Evolutionary conservation across 2,113 vertebrate genomes (phyloP).

Genomic region (Oceanites oceanicus): DNA sequence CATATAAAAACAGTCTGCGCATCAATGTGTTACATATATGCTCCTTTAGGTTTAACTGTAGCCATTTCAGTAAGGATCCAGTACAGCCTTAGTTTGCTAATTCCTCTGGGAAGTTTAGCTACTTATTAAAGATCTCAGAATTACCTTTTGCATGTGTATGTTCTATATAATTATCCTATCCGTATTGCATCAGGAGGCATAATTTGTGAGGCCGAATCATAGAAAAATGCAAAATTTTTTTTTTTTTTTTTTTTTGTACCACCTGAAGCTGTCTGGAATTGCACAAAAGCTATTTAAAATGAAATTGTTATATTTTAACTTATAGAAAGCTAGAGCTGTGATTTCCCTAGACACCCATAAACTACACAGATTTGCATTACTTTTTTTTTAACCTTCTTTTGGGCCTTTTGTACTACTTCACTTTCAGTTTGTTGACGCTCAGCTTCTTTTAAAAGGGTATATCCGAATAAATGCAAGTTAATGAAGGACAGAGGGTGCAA

Average conservation of each 20-base stretch:
- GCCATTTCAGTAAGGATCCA: background rate
- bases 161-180: background rate
- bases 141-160: background rate
- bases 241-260: background rate
- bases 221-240: background rate
- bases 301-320: background rate
- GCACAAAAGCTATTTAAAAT: conserved; percentile 5
- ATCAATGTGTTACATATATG: rapidly evolving
- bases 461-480: conserved; percentile 46
- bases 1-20: background rate
- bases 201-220: background rate
- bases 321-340: background rate
- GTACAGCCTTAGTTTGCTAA: background rate
- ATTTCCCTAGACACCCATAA: conserved; percentile 37
- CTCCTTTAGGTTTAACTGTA: background rate
- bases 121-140: background rate
- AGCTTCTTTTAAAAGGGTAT: conserved; percentile 26
- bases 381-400: conserved; percentile 45
- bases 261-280: background rate
- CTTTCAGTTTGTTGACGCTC: background rate
- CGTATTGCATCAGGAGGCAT: background rate
- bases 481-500: conserved; percentile 3
- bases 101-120: background rate
- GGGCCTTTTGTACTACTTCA: background rate
- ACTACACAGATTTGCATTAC: background rate